Conservation (phyloP, 2,888 invertebrate species). For the Scotopteryx bipunctaria region DNA sequence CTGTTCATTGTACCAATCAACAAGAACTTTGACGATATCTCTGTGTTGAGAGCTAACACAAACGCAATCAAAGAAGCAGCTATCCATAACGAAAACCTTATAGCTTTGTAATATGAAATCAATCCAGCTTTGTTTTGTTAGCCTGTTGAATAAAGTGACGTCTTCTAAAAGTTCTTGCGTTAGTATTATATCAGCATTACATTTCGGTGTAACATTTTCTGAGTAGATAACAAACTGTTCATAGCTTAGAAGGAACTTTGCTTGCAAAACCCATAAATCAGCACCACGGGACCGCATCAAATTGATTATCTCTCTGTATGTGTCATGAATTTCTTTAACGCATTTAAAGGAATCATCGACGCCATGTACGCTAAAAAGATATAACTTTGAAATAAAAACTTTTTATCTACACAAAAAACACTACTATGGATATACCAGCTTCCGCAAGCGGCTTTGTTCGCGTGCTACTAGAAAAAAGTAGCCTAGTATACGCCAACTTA, state of each 20-base stretch:
- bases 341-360: constrained; percentile 61
- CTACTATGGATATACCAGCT: no score
- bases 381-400: background rate
- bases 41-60: constrained; percentile 61
- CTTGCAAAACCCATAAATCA: constrained; percentile 60
- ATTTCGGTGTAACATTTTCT: constrained; percentile 58
- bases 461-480: no score
- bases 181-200: constrained; percentile 62
- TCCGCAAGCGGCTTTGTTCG: no score
- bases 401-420: background rate
- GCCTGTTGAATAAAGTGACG: constrained; percentile 55
- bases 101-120: constrained; percentile 85
- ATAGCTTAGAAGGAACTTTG: constrained; percentile 67
- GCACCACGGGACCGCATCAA: constrained; percentile 66
- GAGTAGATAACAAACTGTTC: constrained; percentile 66
- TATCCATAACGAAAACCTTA: constrained; percentile 80
- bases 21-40: constrained; percentile 61
- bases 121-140: constrained; percentile 82
- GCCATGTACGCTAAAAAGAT: constrained; percentile 47
- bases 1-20: constrained; percentile 68
- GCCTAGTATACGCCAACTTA: no score
- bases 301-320: constrained; percentile 64
- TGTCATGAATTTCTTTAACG: constrained; percentile 69
- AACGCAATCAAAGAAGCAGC: constrained; percentile 74
- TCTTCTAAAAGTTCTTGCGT: constrained; percentile 56